Base-by-base conservation (phyloP, 2,888 invertebrate species). In the Tricholauxania praeusta region DNA sequence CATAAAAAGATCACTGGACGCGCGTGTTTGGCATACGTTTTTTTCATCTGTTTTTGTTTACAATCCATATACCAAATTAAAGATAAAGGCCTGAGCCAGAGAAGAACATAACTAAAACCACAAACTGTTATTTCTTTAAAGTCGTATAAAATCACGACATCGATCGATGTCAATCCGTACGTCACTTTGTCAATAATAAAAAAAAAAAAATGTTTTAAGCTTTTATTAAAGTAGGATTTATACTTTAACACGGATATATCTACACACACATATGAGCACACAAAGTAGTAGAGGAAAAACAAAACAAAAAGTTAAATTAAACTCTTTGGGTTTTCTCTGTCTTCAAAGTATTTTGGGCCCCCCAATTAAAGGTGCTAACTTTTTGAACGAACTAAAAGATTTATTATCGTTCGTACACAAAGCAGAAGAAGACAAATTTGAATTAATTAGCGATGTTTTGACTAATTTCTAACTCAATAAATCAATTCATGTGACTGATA, bases 361-460 rank as follows among this genome's bases (percentile, higher is more conserved):
- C 7, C 69, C 69, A 69, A 69, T 69, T 60, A 69, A 62, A 69
- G 69, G 69, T 69, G 69, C 69, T 69, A 69, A 69, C 60, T 69
- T 69, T 69, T 62, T 17, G 51, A 49, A 69, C 60, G 69, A 69
- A 60, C 60, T 52, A 49, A 62, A 62, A 62, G 69, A 69, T 60
- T 60, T 60, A 69, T 49, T 69, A 51, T 55, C 57, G 57, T 14
- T 48, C 10, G 7, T 47, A 6, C 48, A 48, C 62, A 10, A 63
- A 39, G 39, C 10, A 1, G 39, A 39, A 39, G 15, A 47, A 63
- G 62, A 63, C 62, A 63, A 63, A 63, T 63, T 63, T 47, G 48
- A 63, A 63, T 48, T 39, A 63, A 47, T 63, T 47, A 48, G 39
- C 39, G 62, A 17, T n/a, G 48, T 32, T 48, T 63, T 63, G 63